Evolutionary conservation across 2,113 vertebrate species (phyloP), one percentile per base, ranked within the genome.

Genomic region (Dasyornis broadbenti): DNA sequence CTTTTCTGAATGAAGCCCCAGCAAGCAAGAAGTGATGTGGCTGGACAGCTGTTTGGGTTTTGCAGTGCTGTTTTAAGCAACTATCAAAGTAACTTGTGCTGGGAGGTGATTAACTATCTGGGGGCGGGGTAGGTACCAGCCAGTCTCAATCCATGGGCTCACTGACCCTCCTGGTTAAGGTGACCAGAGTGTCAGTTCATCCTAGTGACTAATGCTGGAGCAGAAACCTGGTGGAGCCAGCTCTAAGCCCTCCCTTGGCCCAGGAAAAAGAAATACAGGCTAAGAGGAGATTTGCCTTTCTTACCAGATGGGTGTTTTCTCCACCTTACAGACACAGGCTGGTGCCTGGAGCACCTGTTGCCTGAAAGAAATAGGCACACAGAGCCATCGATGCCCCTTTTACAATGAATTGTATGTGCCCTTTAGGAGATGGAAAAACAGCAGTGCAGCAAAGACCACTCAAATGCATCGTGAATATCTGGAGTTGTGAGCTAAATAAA

Each of bases 1-100:
- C 18, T 53, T 79, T 82, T 86, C 26, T 56, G 77, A 86, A 73
- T 33, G 28, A 69, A 77, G 28, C 11, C 26, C 50, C 49, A n/a
- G 27, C 44, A 64, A 71, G 35, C 4, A 45, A 82, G 56, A 15
- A 68, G 33, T 3, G 0, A n/a, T 40, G 14, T 23, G 28, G 14
- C 45, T 65, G 26, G 26, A 54, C 15, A 45, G 28, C 8, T n/a
- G 11, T 37, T 52, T 63, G 14, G 2, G 13, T 22, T 70, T 17
- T 4, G 33, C 10, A 33, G 28, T 7, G 3, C 12, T 40, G n/a
- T n/a, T 77, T 87, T 1, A 40, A 50, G 23, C 1, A 1, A 4
- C 10, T 70, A 5, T 44, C 26, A 42, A 12, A 44, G 20, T 26
- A 61, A 22, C 8, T 76, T 64, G 17, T 53, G 45, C n/a, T 28